A percentile compares a stretch with the other conserved stretches of the same genome.
Evolutionary conservation across 2,113 vertebrate species (phyloP).

Genomic region (Microcebus murinus): DNA sequence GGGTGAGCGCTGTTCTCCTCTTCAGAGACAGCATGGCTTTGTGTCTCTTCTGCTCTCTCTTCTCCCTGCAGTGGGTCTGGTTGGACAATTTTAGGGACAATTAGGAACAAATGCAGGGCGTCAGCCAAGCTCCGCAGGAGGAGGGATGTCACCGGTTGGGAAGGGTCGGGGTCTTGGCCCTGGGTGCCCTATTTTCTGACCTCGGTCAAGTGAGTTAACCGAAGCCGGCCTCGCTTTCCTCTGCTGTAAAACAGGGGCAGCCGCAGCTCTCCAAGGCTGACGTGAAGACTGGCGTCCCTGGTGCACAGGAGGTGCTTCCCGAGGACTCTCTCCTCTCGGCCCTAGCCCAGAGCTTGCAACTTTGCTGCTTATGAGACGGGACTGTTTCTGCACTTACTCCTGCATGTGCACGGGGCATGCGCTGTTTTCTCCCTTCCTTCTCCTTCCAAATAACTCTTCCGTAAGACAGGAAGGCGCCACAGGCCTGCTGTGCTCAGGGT

Average conservation of each 20-base stretch:
- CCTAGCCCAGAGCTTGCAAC: not conserved
- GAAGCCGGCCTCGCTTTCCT: not conserved
- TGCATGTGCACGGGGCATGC: not conserved
- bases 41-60: not conserved
- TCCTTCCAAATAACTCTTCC: not conserved
- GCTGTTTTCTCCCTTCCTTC: not conserved
- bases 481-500: not conserved
- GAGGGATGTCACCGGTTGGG: not conserved
- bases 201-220: not conserved
- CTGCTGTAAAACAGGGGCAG: not conserved
- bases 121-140: not conserved
- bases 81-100: not conserved
- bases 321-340: not conserved
- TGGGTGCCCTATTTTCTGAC: not conserved
- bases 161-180: not conserved
- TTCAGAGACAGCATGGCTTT: not conserved
- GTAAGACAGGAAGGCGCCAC: not conserved
- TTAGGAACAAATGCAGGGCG: not conserved
- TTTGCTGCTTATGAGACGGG: not conserved
- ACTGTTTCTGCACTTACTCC: not conserved
- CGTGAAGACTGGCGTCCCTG: not conserved
- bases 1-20: not conserved
- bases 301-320: not conserved
- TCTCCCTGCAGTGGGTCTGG: not conserved
- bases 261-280: rapidly evolving